Percentiles rank a stretch among this genome's conserved stretches.
Evolutionary conservation across 92 coral and sea anemone genomes (phyloP).

Genomic region (Heliopora coerulea): DNA sequence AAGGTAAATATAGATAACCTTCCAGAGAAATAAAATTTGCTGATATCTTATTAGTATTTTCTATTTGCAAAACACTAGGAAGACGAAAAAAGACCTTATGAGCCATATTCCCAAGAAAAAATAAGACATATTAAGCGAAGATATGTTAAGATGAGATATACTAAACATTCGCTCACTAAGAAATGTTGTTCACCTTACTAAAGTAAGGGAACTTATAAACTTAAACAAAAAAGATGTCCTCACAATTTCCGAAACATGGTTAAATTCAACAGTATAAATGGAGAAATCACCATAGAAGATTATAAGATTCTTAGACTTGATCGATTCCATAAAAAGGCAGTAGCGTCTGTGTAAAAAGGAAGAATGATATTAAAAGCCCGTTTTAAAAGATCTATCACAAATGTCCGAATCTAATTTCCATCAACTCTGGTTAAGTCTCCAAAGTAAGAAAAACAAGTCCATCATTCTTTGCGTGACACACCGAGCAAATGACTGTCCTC

Average conservation of each 20-base stretch:
- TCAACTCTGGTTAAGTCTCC: slow-evolving; percentile 39
- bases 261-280: slow-evolving; percentile 37
- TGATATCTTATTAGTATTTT: no score
- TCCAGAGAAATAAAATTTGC: slow-evolving; percentile 57
- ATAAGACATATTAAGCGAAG: no score
- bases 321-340: slow-evolving; percentile 37
- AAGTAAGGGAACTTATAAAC: slow-evolving; percentile 35
- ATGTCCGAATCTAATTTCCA: slow-evolving; percentile 41
- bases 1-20: slow-evolving; percentile 61
- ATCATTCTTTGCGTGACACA: slow-evolving; percentile 26
- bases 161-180: slow-evolving; percentile 50
- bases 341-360: slow-evolving; percentile 24
- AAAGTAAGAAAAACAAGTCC: slow-evolving; percentile 40
- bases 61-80: no score
- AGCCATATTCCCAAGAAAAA: no score
- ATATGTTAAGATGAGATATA: no score
- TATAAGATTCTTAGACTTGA: slow-evolving; percentile 30
- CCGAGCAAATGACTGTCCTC: slow-evolving; percentile 25
- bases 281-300: slow-evolving; percentile 19
- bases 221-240: slow-evolving; percentile 24
- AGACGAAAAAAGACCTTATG: no score
- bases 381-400: slow-evolving; percentile 28
- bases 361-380: slow-evolving; percentile 19
- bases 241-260: slow-evolving; percentile 49
- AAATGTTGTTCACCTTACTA: slow-evolving; percentile 35